Percentiles rank a stretch among this genome's conserved stretches.
These are phyloP conservation scores for Chymomyza procnemis DNA, from an alignment of 2,888 invertebrate genomes.

Conservation along the genomic window DNA sequence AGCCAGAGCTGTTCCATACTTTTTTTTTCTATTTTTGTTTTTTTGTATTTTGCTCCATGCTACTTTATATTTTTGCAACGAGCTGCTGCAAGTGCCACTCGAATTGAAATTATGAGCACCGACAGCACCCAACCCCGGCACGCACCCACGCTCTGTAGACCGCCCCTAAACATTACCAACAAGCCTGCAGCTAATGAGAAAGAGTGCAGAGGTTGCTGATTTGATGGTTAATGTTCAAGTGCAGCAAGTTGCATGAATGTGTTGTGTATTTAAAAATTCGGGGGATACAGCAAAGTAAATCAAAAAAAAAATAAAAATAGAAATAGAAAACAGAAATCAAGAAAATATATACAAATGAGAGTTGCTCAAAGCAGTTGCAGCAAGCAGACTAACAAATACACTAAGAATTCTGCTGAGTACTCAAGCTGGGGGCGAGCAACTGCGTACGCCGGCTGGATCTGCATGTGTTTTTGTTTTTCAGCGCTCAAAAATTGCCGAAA, in stretches of 20 bases:
- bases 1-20: constrained; percentile 18
- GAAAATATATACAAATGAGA: no score
- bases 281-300: constrained; percentile 18
- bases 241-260: constrained; percentile 4
- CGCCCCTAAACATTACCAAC: not conserved
- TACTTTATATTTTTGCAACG: not conserved
- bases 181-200: constrained; percentile 33
- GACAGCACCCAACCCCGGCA: no score
- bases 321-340: not conserved
- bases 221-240: not conserved
- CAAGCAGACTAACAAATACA: no score
- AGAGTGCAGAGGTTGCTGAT: not conserved
- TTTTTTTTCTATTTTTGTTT: no score
- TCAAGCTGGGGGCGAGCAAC: no score
- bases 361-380: no score
- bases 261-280: constrained; percentile 1
- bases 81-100: constrained; percentile 45
- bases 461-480: no score
- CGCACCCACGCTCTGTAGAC: no score
- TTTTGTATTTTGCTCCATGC: constrained; percentile 19
- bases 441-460: no score
- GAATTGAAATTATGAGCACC: constrained; percentile 54
- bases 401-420: no score
- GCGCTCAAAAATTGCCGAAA: no score
- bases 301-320: constrained; percentile 11